Evolutionary conservation across 2,113 vertebrate species (phyloP), one percentile per base, ranked within the genome.

Genomic region (Stigmatopora argus): DNA sequence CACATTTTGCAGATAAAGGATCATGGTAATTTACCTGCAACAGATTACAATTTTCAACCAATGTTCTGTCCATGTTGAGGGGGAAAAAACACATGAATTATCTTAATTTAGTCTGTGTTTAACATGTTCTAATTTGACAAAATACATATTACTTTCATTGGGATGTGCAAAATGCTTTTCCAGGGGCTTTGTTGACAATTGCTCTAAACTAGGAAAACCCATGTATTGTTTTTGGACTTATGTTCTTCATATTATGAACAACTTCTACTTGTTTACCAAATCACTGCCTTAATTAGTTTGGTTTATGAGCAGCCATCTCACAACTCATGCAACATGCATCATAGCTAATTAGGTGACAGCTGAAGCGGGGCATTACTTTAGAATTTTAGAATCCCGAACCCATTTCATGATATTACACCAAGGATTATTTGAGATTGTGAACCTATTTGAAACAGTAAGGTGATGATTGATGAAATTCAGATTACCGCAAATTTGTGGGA

Each of bases 211-310:
- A 41, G 38, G 38, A 38, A 41, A 21, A 49, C 5, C 6, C 18
- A 59, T 18, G 0, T n/a, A 19, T 21, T 21, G 58, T n/a, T 60
- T 60, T 66, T 69, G 60, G 21, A 19, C 49, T 26, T 53, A 67
- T 49, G 49, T 18, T 52, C 51, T 49, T 62, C 66, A 62, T 23
- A 73, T 57, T 51, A 77, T 19, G 62, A 74, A 67, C 74, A 69
- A 72, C 69, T 70, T 73, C 64, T 78, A 52, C 65, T 77, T 83
- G 77, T 85, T 74, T 79, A 78, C 73, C 14, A 64, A 77, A 86
- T 73, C 77, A 77, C 71, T 75, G 72, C 79, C 87, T 84, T 86
- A 82, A 89, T 86, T 87, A 80, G 78, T 81, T 88, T 82, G 87
- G 85, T 88, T 87, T 86, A 87, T 85, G 81, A 76, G 73, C 72